Base-by-base conservation (phyloP, 1,140 invertebrate genomes). In the Lucilia cuprina region DNA sequence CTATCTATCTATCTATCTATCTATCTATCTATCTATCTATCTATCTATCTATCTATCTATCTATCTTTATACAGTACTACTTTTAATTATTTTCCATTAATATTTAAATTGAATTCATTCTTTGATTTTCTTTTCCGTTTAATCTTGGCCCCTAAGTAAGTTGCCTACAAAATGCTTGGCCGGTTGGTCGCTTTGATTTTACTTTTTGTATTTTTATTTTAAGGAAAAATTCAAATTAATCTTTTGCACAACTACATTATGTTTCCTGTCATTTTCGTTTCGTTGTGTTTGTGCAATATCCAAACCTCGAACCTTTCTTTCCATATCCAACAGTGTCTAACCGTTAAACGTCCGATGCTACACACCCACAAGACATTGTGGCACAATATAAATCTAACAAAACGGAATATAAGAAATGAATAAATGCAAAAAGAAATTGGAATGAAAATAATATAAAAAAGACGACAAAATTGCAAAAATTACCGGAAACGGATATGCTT, bases 401-500 rank as follows among this genome's bases (percentile, higher is more conserved):
- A 60, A 60, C 55, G 55, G 65, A 70, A 70, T 25, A 70, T n/a
- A 70, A 70, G 21, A 25, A 21, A 55, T 55, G 12, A 55, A 21
- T 70, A 12, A 7, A 21, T 21, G 75, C 34, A 78, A 78, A 78
- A 41, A 14, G 17, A 19, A 9, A 41, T 0, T 9, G 41, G 17
- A 41, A 19, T n/a, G 35, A 78, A n/a, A 78, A 78, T 35, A 78
- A 78, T 17, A 78, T 7, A 60, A 60, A 60, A 60, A 17, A 17
- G 13, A 78, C 77, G 47, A 80, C 77, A 80, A 80, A 80, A 80
- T 80, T 80, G 77, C 77, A 80, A 80, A 80, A 80, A 80, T 80
- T 80, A 80, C 77, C 77, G 77, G 77, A 80, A 80, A 80, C 77
- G 77, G 77, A 80, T 80, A 80, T 80, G 77, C 77, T 80, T 80